These are phyloP conservation scores for Cyaniris semiargus DNA, from an alignment of 2,888 invertebrate genomes.

Conservation along the genomic window DNA sequence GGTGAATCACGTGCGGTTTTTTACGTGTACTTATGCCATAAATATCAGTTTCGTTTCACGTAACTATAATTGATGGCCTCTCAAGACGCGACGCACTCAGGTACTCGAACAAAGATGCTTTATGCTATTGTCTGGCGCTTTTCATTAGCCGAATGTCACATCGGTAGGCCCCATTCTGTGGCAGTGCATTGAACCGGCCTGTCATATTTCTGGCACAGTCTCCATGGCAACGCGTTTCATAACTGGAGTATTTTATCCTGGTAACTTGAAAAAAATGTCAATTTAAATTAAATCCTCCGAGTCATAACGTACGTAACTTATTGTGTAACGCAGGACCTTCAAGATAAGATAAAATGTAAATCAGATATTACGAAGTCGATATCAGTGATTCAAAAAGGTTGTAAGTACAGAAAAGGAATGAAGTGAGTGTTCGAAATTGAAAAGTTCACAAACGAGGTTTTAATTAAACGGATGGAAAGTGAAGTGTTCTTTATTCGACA, in stretches of 20 bases:
- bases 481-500: constrained; percentile 33
- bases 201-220: constrained; percentile 60
- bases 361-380: constrained; percentile 18
- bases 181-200: constrained; percentile 68
- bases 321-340: constrained; percentile 36
- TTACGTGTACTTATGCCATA: neutral
- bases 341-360: constrained; percentile 40
- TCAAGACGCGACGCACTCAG: constrained; percentile 37
- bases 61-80: constrained; percentile 14
- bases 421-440: constrained; percentile 32
- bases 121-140: constrained; percentile 67
- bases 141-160: constrained; percentile 75
- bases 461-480: constrained; percentile 36
- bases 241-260: neutral
- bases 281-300: neutral
- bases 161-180: constrained; percentile 66
- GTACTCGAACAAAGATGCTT: constrained; percentile 54
- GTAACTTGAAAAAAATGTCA: neutral
- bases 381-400: constrained; percentile 20
- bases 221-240: constrained; percentile 66
- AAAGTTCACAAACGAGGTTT: neutral
- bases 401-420: constrained; percentile 36
- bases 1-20: constrained; percentile 13
- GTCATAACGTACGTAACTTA: constrained; percentile 4
- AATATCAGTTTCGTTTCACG: constrained; percentile 30